Evolutionary conservation across 2,113 vertebrate genomes (phyloP), one percentile per base, ranked within the genome.

Genomic region (Gulo gulo): DNA sequence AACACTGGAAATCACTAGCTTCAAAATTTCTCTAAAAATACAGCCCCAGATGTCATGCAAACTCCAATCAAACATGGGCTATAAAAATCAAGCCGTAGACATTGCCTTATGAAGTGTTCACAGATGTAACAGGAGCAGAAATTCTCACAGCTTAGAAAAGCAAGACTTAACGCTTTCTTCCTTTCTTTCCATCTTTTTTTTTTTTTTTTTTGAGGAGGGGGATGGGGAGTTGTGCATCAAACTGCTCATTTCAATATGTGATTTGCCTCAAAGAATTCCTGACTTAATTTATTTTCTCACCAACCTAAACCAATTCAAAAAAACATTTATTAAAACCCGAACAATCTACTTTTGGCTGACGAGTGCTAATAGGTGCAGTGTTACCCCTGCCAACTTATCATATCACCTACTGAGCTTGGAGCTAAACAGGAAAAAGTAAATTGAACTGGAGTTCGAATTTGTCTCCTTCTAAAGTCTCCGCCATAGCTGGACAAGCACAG

Each of bases 11-110:
- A 36, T 96, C 93, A 97, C 47, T 76, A 97, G 94, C 95, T 98
- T 98, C 97, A 97, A 93, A 97, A 95, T 98, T 82, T 97, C 95
- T 98, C 97, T 95, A 98, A 85, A 98, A 96, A 97, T 71, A 96
- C 71, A 97, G 95, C 96, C 97, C 96, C 90, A 1, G 97, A 97
- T 97, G 97, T 97, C 98, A 89, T 10, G 84, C 94, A 97, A 11
- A 92, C 92, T 74, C 97, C 94, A 89, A 93, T 98, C 96, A 98
- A 98, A 98, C 97, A 73, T 45, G 84, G 92, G 65, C 86, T 98
- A 96, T 98, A 96, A 98, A 98, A 98, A 96, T 95, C 88, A 91
- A 97, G 94, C 94, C 74, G 90, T 29, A 97, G 97, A 84, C 39
- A 7, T 74, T 12, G 76, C 74, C 59, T 95, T 97, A 78, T 96